Conservation (phyloP, 2,797 vertebrate species). For the Neoniphon sammara region DNA sequence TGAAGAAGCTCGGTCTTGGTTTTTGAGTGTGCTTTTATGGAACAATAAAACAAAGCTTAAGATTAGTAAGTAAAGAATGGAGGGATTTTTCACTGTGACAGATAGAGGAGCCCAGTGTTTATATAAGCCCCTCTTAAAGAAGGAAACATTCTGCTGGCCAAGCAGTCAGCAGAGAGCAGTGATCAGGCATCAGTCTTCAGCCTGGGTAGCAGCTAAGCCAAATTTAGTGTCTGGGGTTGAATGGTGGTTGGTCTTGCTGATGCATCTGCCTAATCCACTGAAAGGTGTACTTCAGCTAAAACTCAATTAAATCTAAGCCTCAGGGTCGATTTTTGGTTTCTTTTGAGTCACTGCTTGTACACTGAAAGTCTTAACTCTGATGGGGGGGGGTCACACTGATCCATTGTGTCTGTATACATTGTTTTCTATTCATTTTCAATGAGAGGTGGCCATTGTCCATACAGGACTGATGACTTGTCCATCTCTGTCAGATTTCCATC, state of each 20-base stretch:
- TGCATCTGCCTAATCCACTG: slow-evolving; percentile 45
- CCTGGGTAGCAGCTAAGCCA: slow-evolving; percentile 32
- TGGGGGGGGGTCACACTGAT: not conserved
- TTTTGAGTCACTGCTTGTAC: slow-evolving; percentile 3
- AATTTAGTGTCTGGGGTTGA: slow-evolving; percentile 42
- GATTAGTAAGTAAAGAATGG: slow-evolving; percentile 35
- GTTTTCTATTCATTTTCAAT: slow-evolving; percentile 12
- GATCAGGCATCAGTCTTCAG: slow-evolving; percentile 11
- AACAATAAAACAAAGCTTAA: slow-evolving; percentile 41
- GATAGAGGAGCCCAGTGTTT: slow-evolving; percentile 37
- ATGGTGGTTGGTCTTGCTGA: slow-evolving; percentile 26
- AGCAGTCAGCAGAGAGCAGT: slow-evolving; percentile 19
- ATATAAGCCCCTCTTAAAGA: slow-evolving; percentile 31
- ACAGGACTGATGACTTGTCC: too few species aligned
- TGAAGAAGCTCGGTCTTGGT: not conserved
- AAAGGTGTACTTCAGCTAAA: slow-evolving; percentile 48
- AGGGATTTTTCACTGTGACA: slow-evolving; percentile 19
- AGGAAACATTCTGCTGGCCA: slow-evolving; percentile 7
- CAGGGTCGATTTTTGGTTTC: slow-evolving; percentile 31
- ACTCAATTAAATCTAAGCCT: slow-evolving; percentile 44
- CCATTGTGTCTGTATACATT: slow-evolving; percentile 21
- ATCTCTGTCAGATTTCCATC: too few species aligned
- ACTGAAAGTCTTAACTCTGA: slow-evolving; percentile 2
- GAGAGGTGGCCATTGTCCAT: not conserved
- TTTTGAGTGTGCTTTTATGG: slow-evolving; percentile 34